Evolutionary conservation across 2,888 invertebrate species (phyloP).

Genomic region (Ferdinandea cuprea): DNA sequence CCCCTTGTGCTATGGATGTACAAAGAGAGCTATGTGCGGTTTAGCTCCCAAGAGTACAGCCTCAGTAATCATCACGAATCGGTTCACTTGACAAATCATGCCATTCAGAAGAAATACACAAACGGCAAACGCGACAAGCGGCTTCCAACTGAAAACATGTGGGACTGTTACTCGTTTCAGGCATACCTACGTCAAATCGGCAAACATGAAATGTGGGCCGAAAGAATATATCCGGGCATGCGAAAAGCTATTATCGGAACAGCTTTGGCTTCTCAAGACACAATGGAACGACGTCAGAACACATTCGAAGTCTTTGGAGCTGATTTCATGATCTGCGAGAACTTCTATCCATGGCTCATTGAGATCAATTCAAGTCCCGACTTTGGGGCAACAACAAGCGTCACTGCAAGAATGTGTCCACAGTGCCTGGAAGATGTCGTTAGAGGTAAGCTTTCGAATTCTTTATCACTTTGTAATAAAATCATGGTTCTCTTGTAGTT

Average conservation of each 20-base stretch:
- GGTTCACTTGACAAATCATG: constrained; percentile 96
- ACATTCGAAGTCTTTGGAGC: constrained; percentile 97
- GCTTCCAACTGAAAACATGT: constrained; percentile 96
- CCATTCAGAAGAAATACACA: constrained; percentile 95
- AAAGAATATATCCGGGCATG: constrained; percentile 94
- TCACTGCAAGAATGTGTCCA: constrained; percentile 93
- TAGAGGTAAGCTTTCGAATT: constrained; percentile 87
- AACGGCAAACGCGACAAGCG: constrained; percentile 88
- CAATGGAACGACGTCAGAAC: constrained; percentile 90
- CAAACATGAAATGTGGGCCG: constrained; percentile 90
- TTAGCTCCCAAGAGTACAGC: constrained; percentile 95
- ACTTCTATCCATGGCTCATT: constrained; percentile 94
- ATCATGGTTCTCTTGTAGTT: constrained; percentile 85
- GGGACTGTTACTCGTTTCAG: constrained; percentile 94
- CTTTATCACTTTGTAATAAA: not conserved
- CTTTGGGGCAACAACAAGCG: constrained; percentile 94
- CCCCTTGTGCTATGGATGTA: constrained; percentile 97
- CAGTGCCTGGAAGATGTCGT: constrained; percentile 94
- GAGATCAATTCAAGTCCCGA: constrained; percentile 98
- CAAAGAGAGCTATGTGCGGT: constrained; percentile 95
- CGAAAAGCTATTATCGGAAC: constrained; percentile 90
- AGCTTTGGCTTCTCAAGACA: constrained; percentile 93
- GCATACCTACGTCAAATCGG: constrained; percentile 85
- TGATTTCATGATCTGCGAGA: constrained; percentile 96
- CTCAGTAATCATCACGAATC: constrained; percentile 95